These are phyloP conservation scores for Syngnathus rostellatus DNA, from an alignment of 2,797 vertebrate species.

Conservation along the genomic window DNA sequence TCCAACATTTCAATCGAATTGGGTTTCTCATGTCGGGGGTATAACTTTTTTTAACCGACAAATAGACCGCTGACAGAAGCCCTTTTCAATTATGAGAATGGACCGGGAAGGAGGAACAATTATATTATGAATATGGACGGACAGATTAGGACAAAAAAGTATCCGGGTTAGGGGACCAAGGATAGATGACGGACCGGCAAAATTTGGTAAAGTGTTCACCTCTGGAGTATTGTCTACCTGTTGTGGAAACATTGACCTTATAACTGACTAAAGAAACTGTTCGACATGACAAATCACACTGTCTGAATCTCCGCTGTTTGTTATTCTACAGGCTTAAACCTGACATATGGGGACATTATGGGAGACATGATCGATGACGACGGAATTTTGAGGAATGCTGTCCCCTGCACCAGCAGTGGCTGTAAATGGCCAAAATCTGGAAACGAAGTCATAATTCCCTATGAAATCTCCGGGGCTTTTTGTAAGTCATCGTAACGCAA, in stretches of 20 bases:
- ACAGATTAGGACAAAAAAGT: no score
- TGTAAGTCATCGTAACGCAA: background rate
- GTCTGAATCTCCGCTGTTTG: background rate
- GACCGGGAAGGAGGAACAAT: no score
- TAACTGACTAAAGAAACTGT: no score
- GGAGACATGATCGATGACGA: background rate
- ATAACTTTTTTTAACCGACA: no score
- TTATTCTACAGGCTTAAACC: background rate
- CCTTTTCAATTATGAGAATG: no score
- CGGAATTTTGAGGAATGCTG: constrained; percentile 2
- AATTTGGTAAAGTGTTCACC: no score
- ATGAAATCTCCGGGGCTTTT: background rate
- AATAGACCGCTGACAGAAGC: no score
- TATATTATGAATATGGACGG: no score
- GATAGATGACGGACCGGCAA: no score
- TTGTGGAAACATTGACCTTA: background rate
- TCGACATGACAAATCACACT: background rate
- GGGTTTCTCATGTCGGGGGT: no score
- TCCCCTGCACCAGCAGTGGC: background rate
- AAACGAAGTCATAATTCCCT: background rate
- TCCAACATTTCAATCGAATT: no score
- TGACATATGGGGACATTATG: constrained; percentile 1
- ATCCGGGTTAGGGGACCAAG: no score
- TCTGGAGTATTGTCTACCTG: background rate
- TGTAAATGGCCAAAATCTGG: background rate